A percentile compares a stretch with the other conserved stretches of the same genome.
Conservation (phyloP, 2,113 vertebrate genomes). For the Origma solitaria region DNA sequence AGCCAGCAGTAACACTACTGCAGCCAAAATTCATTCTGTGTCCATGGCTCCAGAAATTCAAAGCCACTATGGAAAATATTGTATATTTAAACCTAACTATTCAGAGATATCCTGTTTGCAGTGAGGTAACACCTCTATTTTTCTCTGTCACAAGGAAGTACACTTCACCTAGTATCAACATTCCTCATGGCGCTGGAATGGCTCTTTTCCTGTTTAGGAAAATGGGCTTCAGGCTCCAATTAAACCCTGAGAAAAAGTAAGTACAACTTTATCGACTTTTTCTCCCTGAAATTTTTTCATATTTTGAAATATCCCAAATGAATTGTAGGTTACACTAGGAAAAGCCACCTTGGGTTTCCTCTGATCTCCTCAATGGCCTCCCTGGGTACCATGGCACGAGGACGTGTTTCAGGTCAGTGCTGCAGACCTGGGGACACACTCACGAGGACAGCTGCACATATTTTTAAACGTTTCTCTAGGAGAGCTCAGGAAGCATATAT, state of each 20-base stretch:
- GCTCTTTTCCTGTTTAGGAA: constrained; percentile 66
- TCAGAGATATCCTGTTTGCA: constrained; percentile 69
- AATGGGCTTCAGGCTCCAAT: not conserved
- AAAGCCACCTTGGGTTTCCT: not conserved
- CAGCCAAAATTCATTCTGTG: not conserved
- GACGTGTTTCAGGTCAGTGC: not conserved
- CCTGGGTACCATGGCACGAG: fast-evolving
- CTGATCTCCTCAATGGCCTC: not conserved
- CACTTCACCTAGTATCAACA: constrained; percentile 58
- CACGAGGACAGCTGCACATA: not conserved
- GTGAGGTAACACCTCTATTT: constrained; percentile 64
- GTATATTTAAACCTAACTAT: constrained; percentile 66
- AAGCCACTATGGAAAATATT: constrained; percentile 41
- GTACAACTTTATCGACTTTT: not conserved
- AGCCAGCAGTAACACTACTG: not conserved
- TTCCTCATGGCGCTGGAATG: constrained; percentile 7
- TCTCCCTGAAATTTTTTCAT: not conserved
- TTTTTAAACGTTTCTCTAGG: not conserved
- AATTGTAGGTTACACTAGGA: not conserved
- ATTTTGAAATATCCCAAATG: not conserved
- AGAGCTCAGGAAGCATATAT: not conserved
- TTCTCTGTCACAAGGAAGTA: constrained; percentile 60
- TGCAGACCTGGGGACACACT: not conserved
- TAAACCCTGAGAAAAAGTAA: not conserved
- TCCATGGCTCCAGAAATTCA: constrained; percentile 10